phyloP scores from a whole-genome alignment of 2,797 vertebrate genomes.

The Antrozous pallidus region DNA sequence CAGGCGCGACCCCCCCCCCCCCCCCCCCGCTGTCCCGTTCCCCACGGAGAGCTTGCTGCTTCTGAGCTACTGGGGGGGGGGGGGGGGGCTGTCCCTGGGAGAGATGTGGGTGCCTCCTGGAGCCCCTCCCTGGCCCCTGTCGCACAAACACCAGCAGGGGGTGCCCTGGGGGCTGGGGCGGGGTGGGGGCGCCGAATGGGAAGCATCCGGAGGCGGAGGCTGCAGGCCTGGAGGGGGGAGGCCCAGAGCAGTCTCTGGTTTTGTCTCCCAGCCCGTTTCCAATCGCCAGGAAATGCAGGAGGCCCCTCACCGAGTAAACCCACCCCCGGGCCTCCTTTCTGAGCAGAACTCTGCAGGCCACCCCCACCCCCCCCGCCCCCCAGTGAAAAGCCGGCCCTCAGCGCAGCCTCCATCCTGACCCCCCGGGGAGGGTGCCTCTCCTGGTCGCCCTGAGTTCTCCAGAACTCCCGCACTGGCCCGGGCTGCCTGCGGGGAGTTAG shows the following conservation, averaged over 20 bases:
- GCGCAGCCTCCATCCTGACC: too few species aligned
- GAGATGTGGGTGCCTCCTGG: background rate
- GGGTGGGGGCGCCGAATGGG: background rate
- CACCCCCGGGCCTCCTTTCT: background rate
- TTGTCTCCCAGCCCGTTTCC: background rate
- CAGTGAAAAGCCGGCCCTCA: rapidly evolving
- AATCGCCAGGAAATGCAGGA: background rate
- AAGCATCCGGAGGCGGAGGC: background rate
- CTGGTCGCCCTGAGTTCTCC: background rate
- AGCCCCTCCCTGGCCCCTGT: background rate
- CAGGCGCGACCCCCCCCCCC: too few species aligned
- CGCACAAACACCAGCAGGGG: background rate
- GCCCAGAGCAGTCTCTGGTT: background rate
- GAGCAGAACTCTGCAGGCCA: background rate
- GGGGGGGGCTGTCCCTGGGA: too few species aligned
- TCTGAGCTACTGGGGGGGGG: background rate
- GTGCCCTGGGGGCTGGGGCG: background rate
- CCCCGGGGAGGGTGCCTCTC: too few species aligned
- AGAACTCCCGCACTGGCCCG: background rate
- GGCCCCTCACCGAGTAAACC: background rate
- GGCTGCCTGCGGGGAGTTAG: background rate
- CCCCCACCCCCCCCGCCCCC: too few species aligned
- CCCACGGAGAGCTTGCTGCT: background rate
- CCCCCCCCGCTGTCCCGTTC: too few species aligned
- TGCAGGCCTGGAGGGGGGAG: background rate